Base-by-base conservation (phyloP, 2,888 invertebrate genomes). In the Noctua comes region DNA sequence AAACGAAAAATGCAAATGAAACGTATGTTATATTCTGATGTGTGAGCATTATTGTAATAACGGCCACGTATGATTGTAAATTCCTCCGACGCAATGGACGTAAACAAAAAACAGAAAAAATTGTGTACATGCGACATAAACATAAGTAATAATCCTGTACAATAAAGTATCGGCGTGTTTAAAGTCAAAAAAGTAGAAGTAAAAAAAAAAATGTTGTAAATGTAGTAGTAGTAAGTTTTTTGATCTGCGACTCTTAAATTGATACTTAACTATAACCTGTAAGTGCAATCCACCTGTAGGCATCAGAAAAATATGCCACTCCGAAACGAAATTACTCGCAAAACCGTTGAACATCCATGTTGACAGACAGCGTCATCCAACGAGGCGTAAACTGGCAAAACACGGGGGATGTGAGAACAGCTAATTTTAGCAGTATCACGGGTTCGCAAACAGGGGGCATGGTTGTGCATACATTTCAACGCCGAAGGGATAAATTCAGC, bases 351-450 rank as follows among this genome's bases (percentile, higher is more conserved):
- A 75, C 65, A 83, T 70, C 48, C 43, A 72, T 79, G 81, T 84
- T 84, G 80, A 81, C 66, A 82, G 75, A 54, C 69, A 83, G 31
- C 81, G 75, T 88, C 84, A 88, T 86, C 86, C 86, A 77, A 43
- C 68, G 79, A 82, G 62, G 85, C 86, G 86, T 83, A 75, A 84
- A 86, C 86, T 85, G 80, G 79, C 82, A 82, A 76, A 89, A 86
- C 86, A 81, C 76, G 71, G 83, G 89, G 89, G 90, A 77, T 83
- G 89, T 83, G 86, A 85, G 85, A 83, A 84, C 86, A 79, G 88
- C 90, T 91, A 91, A 91, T 91, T 91, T 90, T 85, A 89, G 88
- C 83, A 90, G 89, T 89, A 90, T 90, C 90, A 90, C 88, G 88
- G 89, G 77, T 87, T 83, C 70, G 84, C 88, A 90, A 90, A 90